Percentiles rank a stretch among this genome's conserved stretches.
These are phyloP conservation scores for Lepidiolamprologus cunningtoni DNA, from an alignment of 2,113 vertebrate species.

Conservation along the genomic window DNA sequence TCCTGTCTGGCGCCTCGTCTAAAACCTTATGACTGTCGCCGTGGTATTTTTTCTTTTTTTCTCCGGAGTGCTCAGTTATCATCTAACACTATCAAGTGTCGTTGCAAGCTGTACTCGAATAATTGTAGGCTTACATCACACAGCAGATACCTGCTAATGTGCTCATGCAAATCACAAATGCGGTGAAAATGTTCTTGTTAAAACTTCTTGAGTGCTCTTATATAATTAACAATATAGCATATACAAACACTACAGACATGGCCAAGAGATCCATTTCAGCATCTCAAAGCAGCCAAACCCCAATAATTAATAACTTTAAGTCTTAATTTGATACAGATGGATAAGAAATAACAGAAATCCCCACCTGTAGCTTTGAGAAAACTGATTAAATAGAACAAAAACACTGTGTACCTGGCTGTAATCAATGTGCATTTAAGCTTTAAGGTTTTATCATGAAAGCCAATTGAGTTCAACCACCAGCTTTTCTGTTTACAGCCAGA, in stretches of 20 bases:
- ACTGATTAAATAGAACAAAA: not conserved
- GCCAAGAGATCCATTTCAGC: not conserved
- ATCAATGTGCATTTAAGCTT: not conserved
- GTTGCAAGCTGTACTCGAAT: not conserved
- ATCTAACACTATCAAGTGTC: too few species aligned
- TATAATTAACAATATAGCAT: not conserved
- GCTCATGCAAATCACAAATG: not conserved
- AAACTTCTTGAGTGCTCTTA: not conserved
- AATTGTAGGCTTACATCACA: not conserved
- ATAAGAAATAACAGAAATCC: not conserved
- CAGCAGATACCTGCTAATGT: not conserved
- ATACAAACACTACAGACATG: not conserved
- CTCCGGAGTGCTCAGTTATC: not conserved
- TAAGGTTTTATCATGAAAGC: not conserved
- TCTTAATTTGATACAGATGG: not conserved
- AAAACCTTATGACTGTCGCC: not conserved
- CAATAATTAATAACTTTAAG: not conserved
- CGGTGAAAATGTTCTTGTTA: not conserved
- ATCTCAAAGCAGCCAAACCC: not conserved
- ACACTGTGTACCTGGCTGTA: accelerated
- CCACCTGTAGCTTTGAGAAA: not conserved
- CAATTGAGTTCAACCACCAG: not conserved
- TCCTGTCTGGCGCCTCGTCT: not conserved
- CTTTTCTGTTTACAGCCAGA: not conserved
- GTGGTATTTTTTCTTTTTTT: not conserved